These are phyloP conservation scores for Cephus nigrinus DNA, from an alignment of 2,888 invertebrate genomes.

Conservation along the genomic window DNA sequence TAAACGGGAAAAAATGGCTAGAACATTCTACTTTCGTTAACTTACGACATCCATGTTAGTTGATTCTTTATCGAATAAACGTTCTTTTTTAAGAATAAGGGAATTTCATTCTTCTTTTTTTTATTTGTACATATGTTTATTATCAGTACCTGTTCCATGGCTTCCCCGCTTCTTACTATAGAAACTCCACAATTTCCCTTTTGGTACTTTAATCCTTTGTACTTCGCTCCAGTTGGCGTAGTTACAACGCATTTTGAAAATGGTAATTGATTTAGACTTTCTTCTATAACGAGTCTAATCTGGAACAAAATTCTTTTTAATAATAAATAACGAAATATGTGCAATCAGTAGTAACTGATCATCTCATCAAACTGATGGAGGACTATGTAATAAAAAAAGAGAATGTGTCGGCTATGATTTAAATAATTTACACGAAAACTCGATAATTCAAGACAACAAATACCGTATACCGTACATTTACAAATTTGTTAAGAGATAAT, in stretches of 20 bases:
- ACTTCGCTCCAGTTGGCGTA: conserved; percentile 92
- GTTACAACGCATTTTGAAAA: conserved; percentile 90
- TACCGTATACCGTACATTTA: background rate
- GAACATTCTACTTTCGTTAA: conserved; percentile 11
- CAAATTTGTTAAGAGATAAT: background rate
- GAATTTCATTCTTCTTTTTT: conserved; percentile 10
- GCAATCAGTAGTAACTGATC: background rate
- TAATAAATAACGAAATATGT: background rate
- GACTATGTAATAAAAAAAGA: background rate
- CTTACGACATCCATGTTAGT: background rate
- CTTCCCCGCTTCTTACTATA: conserved; percentile 93
- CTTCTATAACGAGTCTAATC: conserved; percentile 97
- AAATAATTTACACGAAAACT: background rate
- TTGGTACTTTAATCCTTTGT: conserved; percentile 93
- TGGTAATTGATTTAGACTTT: conserved; percentile 96
- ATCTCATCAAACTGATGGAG: background rate
- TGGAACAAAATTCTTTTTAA: conserved; percentile 47
- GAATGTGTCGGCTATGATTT: background rate
- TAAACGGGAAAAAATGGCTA: conserved; percentile 7
- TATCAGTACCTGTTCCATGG: conserved; percentile 86
- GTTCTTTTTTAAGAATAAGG: conserved; percentile 1
- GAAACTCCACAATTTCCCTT: conserved; percentile 99
- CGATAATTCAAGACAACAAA: background rate
- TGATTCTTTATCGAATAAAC: conserved; percentile 6
- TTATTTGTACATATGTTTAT: background rate